Evolutionary conservation across 1,140 invertebrate species (phyloP), one percentile per base, ranked within the genome.

Genomic region (Drosophila saltans): DNA sequence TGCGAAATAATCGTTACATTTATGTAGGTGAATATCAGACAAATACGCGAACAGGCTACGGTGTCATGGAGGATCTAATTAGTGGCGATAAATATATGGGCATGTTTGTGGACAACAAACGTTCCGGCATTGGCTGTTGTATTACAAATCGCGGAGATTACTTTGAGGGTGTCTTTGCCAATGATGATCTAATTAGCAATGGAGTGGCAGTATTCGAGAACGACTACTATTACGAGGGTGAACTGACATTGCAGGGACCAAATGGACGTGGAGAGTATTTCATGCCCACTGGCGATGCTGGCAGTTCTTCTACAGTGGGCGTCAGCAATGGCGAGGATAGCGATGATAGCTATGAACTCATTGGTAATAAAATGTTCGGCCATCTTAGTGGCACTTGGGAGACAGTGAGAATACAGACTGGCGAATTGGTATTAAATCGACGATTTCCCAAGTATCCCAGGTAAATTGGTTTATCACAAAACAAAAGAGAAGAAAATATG

Each of bases 31-130:
- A 98, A 91, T 98, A 97, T 96, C 93, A 94, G 9, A 93, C 92
- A 33, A 97, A 97, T 33, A 94, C 94, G 1, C 96, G 95, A 81
- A 94, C 96, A 80, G 97, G 97, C 1, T 98, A 98, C 86, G 97
- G 97, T 9, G 96, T 98, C 2, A 95, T 97, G 94, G 97, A 97
- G 86, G 96, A 97, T 88, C 96, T 97, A 55, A 94, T 95, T 28
- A 95, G 94, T 80, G 97, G 97, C 26, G 96, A 98, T 92, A 98
- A 98, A 92, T 98, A 97, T 93, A 94, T 98, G 84, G 97, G 97
- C 11, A 95, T 95, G 91, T 98, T 97, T 96, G 94, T 93, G 63
- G 96, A 97, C 67, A 96, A 97, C 91, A 94, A 95, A 88, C 96
- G 96, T 70, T 95, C 96, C 90, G 97, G 97, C 0, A 94, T 94